phyloP scores from a whole-genome alignment of 2,797 vertebrate species.

The Enteromius argenteus region DNA sequence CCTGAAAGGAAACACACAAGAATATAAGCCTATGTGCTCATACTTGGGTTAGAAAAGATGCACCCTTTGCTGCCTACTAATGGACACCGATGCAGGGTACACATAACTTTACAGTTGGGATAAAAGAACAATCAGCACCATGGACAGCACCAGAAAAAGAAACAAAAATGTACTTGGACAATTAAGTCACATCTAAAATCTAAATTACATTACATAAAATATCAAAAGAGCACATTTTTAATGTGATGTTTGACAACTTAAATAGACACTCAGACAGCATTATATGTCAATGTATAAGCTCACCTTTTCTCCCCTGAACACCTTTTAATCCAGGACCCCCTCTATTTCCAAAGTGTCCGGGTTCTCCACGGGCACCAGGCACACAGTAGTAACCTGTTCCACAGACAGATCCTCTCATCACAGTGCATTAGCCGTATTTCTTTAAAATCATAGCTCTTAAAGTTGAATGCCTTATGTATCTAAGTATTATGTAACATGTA shows the following conservation, averaged over 20 bases:
- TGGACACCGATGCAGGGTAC: background rate
- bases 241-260: background rate
- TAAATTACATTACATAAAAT: background rate
- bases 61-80: background rate
- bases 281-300: background rate
- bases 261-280: too few species aligned
- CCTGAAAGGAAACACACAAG: constrained; percentile 55
- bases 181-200: background rate
- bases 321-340: constrained; percentile 69
- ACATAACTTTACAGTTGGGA: background rate
- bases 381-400: constrained; percentile 72
- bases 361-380: constrained; percentile 65
- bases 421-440: background rate
- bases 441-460: background rate
- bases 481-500: background rate
- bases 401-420: constrained; percentile 34
- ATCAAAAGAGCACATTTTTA: background rate
- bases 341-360: constrained; percentile 65
- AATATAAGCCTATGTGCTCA: constrained; percentile 16
- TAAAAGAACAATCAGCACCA: constrained; percentile 12
- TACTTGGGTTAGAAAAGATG: background rate
- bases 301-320: constrained; percentile 70
- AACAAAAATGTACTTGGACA: background rate
- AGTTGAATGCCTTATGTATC: background rate
- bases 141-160: constrained; percentile 1